These are phyloP conservation scores for Litoditis marina DNA, from an alignment of 2,888 invertebrate genomes.

Conservation along the genomic window DNA sequence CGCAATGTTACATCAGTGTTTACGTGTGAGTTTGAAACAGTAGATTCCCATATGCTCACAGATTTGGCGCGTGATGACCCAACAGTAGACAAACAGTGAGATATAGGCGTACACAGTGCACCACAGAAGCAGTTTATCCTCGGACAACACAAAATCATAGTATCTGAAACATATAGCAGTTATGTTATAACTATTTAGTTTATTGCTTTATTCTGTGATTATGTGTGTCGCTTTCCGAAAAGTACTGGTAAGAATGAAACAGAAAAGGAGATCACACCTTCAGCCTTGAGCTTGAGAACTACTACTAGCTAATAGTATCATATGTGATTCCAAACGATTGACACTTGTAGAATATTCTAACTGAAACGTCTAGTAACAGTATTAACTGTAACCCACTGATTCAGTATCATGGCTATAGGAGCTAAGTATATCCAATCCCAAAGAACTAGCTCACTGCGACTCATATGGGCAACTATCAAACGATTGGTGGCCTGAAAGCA, in stretches of 20 bases:
- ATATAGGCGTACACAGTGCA: conserved; percentile 59
- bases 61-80: conserved; percentile 63
- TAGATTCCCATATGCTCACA: conserved; percentile 64
- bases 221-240: neutral
- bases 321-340: no score
- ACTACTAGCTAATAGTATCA: no score
- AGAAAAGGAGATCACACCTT: neutral
- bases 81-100: conserved; percentile 63
- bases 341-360: no score
- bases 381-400: conserved; percentile 77
- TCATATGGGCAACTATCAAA: conserved; percentile 99
- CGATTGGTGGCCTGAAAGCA: conserved; percentile 74
- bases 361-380: neutral
- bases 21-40: conserved; percentile 60
- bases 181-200: no score
- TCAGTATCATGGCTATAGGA: conserved; percentile 88
- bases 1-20: no score
- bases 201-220: no score
- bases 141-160: conserved; percentile 35
- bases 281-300: no score
- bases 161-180: conserved; percentile 23
- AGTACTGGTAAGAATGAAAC: neutral
- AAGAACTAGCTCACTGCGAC: conserved; percentile 95
- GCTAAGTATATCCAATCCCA: conserved; percentile 89
- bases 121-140: conserved; percentile 21